A percentile compares a stretch with the other conserved stretches of the same genome.
Conservation (phyloP, 1,140 invertebrate species). For the Physella acuta region DNA sequence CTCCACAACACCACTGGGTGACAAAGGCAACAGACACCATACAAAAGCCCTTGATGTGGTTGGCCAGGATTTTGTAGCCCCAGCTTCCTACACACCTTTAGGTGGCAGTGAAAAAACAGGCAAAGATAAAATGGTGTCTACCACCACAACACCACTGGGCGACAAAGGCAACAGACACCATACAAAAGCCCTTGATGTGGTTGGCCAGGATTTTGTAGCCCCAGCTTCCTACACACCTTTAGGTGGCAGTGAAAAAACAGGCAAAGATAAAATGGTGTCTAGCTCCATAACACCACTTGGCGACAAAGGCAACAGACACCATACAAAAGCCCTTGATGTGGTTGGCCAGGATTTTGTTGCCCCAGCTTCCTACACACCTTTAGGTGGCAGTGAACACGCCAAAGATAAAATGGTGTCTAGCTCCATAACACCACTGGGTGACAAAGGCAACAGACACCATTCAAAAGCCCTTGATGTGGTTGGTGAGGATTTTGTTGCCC, state of each 20-base stretch:
- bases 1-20: conserved; percentile 8
- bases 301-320: conserved; percentile 5
- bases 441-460: no score
- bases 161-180: conserved; percentile 18
- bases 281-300: no score
- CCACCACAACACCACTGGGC: background rate
- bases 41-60: conserved; percentile 25
- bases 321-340: conserved; percentile 7
- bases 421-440: no score
- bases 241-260: background rate
- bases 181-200: conserved; percentile 19
- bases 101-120: no score
- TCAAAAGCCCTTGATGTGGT: no score
- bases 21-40: conserved; percentile 21
- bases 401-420: background rate
- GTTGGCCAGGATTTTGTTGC: conserved; percentile 10
- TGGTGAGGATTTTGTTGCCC: no score
- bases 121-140: background rate
- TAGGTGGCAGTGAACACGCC: background rate
- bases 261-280: background rate
- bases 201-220: conserved; percentile 7
- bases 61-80: conserved; percentile 7
- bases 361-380: no score
- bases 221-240: background rate
- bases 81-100: conserved; percentile 1